Base-by-base conservation (phyloP, 2,888 invertebrate genomes). In the Caenorhabditis panamensis region DNA sequence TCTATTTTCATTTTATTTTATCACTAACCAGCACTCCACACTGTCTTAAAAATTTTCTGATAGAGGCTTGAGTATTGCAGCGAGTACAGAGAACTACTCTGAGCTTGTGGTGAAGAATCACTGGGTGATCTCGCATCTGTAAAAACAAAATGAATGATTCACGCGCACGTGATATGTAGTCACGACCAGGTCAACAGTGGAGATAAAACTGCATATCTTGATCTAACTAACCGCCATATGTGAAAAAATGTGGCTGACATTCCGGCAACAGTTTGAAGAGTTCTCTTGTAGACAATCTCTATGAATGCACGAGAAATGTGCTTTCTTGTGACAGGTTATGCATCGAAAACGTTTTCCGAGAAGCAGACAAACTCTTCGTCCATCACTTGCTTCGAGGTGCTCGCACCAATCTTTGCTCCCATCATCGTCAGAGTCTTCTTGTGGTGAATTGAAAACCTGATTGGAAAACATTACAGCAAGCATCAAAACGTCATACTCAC, bases 151-250 rank as follows among this genome's bases (percentile, higher is more conserved):
- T 5, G 36, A 36, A 36, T 11, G 6, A 36, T 5, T 36, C 36
- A 36, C 36, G 6, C 36, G 36, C 36, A 5, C n/a, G n/a, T n/a
- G n/a, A n/a, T n/a, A n/a, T n/a, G n/a, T n/a, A n/a, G n/a, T n/a
- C n/a, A n/a, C n/a, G n/a, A n/a, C n/a, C n/a, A n/a, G n/a, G n/a
- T n/a, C n/a, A n/a, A n/a, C n/a, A n/a, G n/a, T n/a, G n/a, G n/a
- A n/a, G n/a, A n/a, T n/a, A n/a, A n/a, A n/a, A n/a, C n/a, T n/a
- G n/a, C n/a, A n/a, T n/a, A n/a, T n/a, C n/a, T n/a, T n/a, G n/a
- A n/a, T n/a, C n/a, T n/a, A 51, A 41, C 58, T 54, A n/a, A 73
- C 75, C 59, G 31, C 49, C 18, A 67, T 47, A 24, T 75, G 75
- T 0, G 51, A 41, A 6, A 75, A 58, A 11, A 66, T 51, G 26